Evolutionary conservation across 2,113 vertebrate genomes (phyloP).

Genomic region (Argyrosomus japonicus): DNA sequence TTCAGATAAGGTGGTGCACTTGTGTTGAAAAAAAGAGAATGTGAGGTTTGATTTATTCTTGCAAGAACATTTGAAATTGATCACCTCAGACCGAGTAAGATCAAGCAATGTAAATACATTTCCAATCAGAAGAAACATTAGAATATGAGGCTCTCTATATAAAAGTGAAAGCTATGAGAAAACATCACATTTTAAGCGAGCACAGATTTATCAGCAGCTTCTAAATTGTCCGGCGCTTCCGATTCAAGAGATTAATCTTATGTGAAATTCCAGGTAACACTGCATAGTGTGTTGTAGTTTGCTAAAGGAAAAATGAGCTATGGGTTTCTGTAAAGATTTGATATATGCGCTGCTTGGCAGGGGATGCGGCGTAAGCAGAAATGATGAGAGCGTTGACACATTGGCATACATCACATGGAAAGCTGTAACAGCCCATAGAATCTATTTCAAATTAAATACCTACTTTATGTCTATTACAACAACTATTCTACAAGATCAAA

Average conservation of each 20-base stretch:
- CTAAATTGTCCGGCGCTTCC: constrained; percentile 35
- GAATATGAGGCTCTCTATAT: constrained; percentile 14
- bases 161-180: constrained; percentile 38
- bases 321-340: constrained; percentile 73
- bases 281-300: constrained; percentile 68
- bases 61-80: constrained; percentile 37
- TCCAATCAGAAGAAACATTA: constrained; percentile 48
- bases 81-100: constrained; percentile 29
- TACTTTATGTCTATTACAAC: constrained; percentile 49
- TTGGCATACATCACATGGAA: constrained; percentile 71
- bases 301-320: constrained; percentile 75
- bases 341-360: constrained; percentile 76
- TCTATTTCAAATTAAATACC: constrained; percentile 67
- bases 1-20: constrained; percentile 57
- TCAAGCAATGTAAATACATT: constrained; percentile 52
- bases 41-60: constrained; percentile 44
- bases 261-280: constrained; percentile 59
- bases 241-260: constrained; percentile 67
- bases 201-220: constrained; percentile 64
- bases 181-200: constrained; percentile 46
- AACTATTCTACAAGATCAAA: constrained; percentile 18
- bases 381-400: constrained; percentile 74
- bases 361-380: constrained; percentile 77
- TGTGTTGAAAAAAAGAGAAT: constrained; percentile 4
- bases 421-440: constrained; percentile 49